Base-by-base conservation (phyloP, 2,888 invertebrate genomes). In the Lymantria dispar region DNA sequence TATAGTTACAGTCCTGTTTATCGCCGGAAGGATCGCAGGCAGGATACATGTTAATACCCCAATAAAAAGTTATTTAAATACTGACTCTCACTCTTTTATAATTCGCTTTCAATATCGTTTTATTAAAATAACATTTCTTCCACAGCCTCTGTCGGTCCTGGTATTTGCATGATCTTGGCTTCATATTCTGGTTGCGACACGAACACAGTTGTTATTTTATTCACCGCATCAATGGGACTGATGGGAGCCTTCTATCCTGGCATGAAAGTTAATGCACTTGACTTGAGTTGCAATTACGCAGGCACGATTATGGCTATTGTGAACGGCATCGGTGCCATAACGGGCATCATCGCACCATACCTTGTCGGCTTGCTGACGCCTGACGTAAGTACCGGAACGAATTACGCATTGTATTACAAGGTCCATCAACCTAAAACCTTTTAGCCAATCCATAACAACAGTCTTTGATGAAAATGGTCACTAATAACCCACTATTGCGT, bases 201-300 rank as follows among this genome's bases (percentile, higher is more conserved):
- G 12, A 76, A 87, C 0, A 71, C 92, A 0, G 94, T 94, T 0
- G 93, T 95, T 0, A 80, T 91, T 10, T 83, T 95, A 1, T 94
- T 95, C 70, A 94, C 94, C 7, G 87, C 94, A 0, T 93, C 94
- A 46, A 95, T 95, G 94, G 94, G 94, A 9, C 80, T 94, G 7
- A 94, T 94, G 94, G 94, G 94, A 0, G 93, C 94, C 37, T 94
- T 93, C 85, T 94, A 94, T 78, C 94, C 94, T 0, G 94, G 94
- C 51, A 94, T 94, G 93, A 94, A 94, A 80, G 93, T 94, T 30
- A 94, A 94, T 77, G 93, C 94, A 0, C 80, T 94, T 49, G 94
- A 94, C 76, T 85, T 94, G 61, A 94, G 94, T 78, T 92, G 93
- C 45, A 94, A 94, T 76, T 94, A 93, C 72, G 94, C 94, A 0